phyloP scores from a whole-genome alignment of 2,797 vertebrate species.

The Falco berigora region DNA sequence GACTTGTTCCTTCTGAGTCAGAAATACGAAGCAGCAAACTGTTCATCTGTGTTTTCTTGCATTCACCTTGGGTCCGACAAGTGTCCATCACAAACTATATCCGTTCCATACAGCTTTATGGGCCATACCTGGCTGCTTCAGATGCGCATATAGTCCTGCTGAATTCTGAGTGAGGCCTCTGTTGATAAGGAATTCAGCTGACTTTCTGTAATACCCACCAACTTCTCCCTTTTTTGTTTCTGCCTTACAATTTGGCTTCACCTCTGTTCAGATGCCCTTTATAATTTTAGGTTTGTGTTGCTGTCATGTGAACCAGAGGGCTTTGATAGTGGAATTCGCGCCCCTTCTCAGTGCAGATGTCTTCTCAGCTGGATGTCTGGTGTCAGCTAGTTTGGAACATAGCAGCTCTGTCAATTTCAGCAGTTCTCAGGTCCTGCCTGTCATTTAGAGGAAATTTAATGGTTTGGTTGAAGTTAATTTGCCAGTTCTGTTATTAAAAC shows the following conservation, averaged over 20 bases:
- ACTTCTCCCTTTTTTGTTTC: neutral
- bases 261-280: neutral
- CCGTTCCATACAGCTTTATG: neutral
- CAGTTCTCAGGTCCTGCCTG: neutral
- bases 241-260: neutral
- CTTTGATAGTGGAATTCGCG: neutral
- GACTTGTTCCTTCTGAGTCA: neutral
- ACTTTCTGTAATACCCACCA: neutral
- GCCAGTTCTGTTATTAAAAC: neutral
- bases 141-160: neutral
- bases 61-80: neutral
- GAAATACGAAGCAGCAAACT: neutral
- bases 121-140: neutral
- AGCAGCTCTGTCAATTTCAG: neutral
- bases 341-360: neutral
- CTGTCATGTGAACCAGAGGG: neutral
- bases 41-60: neutral
- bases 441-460: neutral
- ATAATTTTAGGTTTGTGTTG: neutral
- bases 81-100: neutral
- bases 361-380: neutral
- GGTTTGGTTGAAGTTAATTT: neutral
- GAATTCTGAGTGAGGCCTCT: neutral
- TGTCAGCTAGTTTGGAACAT: neutral
- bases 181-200: neutral